phyloP scores from a whole-genome alignment of 64 coral and sea anemone species.

The Stichodactyla mertensii region DNA sequence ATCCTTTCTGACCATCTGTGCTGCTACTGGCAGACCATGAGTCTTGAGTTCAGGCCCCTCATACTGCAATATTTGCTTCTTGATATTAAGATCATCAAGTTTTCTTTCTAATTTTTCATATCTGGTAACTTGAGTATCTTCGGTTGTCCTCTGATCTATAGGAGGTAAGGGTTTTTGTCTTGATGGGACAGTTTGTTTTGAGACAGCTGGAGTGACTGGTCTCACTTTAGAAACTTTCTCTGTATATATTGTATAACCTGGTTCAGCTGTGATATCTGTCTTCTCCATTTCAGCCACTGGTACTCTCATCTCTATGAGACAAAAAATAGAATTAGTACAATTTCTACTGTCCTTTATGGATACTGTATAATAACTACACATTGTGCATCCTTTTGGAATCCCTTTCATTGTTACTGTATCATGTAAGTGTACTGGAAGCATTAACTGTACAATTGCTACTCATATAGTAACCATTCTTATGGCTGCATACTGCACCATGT shows the following conservation, averaged over 20 bases:
- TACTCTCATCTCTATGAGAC: conserved; percentile 45
- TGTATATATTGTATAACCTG: conserved; percentile 27
- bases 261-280: not conserved
- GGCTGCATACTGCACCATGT: too few species aligned
- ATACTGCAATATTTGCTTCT: not conserved
- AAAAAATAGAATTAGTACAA: not conserved
- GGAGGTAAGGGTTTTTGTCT: conserved; percentile 36
- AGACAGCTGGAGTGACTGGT: conserved; percentile 71
- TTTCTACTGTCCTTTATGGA: not conserved
- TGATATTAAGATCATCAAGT: not conserved
- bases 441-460: too few species aligned
- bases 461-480: too few species aligned
- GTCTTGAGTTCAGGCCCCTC: conserved; percentile 13
- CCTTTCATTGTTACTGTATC: too few species aligned
- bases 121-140: not conserved
- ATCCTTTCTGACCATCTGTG: not conserved
- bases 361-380: too few species aligned
- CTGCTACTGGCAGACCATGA: conserved; percentile 3
- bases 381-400: too few species aligned
- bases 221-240: conserved; percentile 22
- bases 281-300: conserved; percentile 32
- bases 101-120: not conserved
- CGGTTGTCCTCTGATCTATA: conserved; percentile 20
- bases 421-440: too few species aligned
- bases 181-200: conserved; percentile 61